A percentile compares a stretch with the other conserved stretches of the same genome.
Conservation (phyloP, 1,140 invertebrate species). For the Drosophila parabipectinata region DNA sequence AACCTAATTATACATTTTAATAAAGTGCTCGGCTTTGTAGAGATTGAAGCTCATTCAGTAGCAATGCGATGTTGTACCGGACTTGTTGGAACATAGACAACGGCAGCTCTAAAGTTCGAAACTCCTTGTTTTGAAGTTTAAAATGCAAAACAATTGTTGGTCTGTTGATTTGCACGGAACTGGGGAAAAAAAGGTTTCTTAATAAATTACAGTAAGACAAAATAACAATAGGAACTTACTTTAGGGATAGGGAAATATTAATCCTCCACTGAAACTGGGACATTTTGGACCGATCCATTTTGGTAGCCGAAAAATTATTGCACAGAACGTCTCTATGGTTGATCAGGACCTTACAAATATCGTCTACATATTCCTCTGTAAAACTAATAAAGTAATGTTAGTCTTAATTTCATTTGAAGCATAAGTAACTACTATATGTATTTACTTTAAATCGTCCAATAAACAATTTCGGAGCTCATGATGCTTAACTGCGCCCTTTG, state of each 20-base stretch:
- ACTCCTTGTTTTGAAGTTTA: conserved; percentile 66
- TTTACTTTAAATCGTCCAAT: conserved; percentile 71
- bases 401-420: background rate
- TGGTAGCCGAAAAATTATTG: conserved; percentile 74
- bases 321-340: conserved; percentile 76
- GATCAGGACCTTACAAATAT: conserved; percentile 75
- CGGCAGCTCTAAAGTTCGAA: conserved; percentile 76
- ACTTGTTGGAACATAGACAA: conserved; percentile 79
- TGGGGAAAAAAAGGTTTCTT: conserved; percentile 11
- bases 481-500: conserved; percentile 75
- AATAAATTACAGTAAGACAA: background rate
- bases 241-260: conserved; percentile 72
- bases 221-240: conserved; percentile 41
- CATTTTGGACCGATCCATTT: conserved; percentile 71
- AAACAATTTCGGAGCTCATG: conserved; percentile 72
- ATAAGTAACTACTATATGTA: conserved; percentile 3
- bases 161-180: conserved; percentile 51
- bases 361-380: conserved; percentile 73
- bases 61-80: conserved; percentile 70
- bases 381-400: conserved; percentile 45
- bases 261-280: conserved; percentile 82
- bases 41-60: conserved; percentile 76
- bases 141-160: conserved; percentile 81
- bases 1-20: conserved; percentile 46
- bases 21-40: conserved; percentile 69